phyloP scores from a whole-genome alignment of 2,888 invertebrate species.

The Alentia gelatinosa region DNA sequence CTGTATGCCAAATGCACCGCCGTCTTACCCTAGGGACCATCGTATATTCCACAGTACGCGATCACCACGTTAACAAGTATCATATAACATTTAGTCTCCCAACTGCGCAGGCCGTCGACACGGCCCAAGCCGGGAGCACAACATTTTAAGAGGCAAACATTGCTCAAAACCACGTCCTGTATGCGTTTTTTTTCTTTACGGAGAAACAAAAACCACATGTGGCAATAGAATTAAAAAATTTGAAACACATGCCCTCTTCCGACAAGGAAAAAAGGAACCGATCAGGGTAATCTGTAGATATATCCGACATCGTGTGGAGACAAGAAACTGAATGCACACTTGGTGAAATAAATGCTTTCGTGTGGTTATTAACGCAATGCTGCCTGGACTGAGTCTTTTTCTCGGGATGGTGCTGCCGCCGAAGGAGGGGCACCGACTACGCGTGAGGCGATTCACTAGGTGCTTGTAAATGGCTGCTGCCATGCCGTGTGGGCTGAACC shows the following conservation, averaged over 20 bases:
- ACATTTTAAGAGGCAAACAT: neutral
- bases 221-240: neutral
- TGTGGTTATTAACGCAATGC: conserved; percentile 51
- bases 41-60: neutral
- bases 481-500: neutral
- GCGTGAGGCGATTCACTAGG: neutral
- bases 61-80: neutral
- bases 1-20: conserved; percentile 48
- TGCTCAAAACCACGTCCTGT: neutral
- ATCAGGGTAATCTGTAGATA: neutral
- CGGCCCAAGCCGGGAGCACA: conserved; percentile 12
- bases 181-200: neutral
- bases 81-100: neutral
- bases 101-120: neutral
- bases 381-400: conserved; percentile 47
- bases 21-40: conserved; percentile 32
- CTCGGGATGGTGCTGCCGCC: conserved; percentile 5
- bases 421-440: conserved; percentile 5
- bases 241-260: neutral
- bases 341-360: conserved; percentile 52
- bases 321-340: conserved; percentile 55
- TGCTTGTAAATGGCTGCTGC: neutral
- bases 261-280: neutral
- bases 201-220: neutral
- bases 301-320: conserved; percentile 36